phyloP scores from a whole-genome alignment of 2,797 vertebrate species.

The Diplodus puntazzo region DNA sequence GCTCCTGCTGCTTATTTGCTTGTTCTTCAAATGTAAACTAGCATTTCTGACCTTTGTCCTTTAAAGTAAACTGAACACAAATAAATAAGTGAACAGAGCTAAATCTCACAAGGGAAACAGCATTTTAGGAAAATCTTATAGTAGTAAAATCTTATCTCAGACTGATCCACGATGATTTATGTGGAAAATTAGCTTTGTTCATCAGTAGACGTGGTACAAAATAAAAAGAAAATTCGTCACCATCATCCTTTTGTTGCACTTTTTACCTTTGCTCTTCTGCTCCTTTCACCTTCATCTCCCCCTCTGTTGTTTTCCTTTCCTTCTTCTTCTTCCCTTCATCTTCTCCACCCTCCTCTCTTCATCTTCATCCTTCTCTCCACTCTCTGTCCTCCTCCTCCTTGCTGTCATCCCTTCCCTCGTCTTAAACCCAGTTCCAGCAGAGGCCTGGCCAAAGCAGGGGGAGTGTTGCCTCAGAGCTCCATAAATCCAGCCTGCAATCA shows the following conservation, averaged over 20 bases:
- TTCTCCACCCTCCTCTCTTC: slow-evolving; percentile 7
- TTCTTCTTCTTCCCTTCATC: background rate
- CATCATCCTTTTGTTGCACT: background rate
- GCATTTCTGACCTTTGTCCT: background rate
- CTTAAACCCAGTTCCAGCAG: slow-evolving; percentile 43
- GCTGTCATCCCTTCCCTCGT: slow-evolving; percentile 30
- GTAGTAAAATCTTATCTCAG: background rate
- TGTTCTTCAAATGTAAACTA: background rate
- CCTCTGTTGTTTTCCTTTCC: background rate
- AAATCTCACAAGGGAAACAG: background rate
- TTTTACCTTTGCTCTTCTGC: background rate
- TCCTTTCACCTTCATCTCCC: background rate
- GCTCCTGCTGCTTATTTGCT: background rate
- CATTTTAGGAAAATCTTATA: background rate
- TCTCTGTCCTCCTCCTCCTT: slow-evolving; percentile 19
- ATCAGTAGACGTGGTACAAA: background rate
- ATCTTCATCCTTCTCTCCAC: slow-evolving; percentile 24
- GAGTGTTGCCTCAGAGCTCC: slow-evolving; percentile 64
- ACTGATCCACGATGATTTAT: slow-evolving; percentile 4
- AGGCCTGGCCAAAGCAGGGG: slow-evolving; percentile 56
- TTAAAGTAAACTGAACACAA: background rate
- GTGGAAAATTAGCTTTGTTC: background rate
- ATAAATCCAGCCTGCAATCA: slow-evolving; percentile 81
- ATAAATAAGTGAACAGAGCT: background rate
- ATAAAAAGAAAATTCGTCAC: background rate